Conservation (phyloP, 2,888 invertebrate species). For the Hyposoter didymator region DNA sequence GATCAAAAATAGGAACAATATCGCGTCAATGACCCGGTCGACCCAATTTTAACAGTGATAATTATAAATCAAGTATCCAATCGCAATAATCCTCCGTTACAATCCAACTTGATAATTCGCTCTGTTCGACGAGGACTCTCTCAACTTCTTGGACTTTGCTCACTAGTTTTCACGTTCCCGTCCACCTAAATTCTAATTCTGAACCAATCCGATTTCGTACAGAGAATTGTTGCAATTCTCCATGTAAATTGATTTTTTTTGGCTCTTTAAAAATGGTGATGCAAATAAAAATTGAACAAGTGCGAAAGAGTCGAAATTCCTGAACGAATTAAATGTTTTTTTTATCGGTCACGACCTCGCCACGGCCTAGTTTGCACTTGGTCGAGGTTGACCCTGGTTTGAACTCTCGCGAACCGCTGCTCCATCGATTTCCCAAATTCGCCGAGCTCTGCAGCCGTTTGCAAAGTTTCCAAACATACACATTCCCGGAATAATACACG, state of each 20-base stretch:
- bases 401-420: constrained; percentile 61
- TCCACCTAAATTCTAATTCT: constrained; percentile 57
- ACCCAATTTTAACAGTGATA: constrained; percentile 24
- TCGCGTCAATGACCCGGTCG: constrained; percentile 13
- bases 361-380: constrained; percentile 64
- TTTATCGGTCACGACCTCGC: constrained; percentile 57
- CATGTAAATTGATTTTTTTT: background rate
- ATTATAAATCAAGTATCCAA: constrained; percentile 6
- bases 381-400: constrained; percentile 67
- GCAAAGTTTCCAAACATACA: background rate
- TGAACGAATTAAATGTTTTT: constrained; percentile 5
- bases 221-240: background rate
- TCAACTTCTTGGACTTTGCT: constrained; percentile 10
- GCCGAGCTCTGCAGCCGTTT: constrained; percentile 1
- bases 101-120: constrained; percentile 5
- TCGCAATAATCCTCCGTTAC: background rate
- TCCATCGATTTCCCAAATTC: constrained; percentile 63
- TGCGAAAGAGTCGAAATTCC: background rate
- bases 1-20: constrained; percentile 27
- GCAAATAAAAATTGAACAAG: background rate
- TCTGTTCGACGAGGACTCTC: background rate
- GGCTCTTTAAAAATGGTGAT: background rate
- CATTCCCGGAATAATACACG: background rate
- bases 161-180: constrained; percentile 24
- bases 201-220: constrained; percentile 53